phyloP scores from a whole-genome alignment of 2,797 vertebrate genomes.

The Delichon dasypus region DNA sequence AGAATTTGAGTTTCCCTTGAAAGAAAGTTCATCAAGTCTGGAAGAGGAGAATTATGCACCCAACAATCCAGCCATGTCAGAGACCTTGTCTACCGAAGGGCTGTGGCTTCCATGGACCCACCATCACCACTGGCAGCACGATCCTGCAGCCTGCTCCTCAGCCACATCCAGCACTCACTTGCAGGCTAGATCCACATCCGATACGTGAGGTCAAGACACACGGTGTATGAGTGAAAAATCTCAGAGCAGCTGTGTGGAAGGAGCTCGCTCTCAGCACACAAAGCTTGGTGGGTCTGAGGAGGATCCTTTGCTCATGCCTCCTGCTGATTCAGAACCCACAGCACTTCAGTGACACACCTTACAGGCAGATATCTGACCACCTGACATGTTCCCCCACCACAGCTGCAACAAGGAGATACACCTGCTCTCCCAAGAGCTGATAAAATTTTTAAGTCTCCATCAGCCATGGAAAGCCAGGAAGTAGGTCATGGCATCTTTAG shows the following conservation, averaged over 20 bases:
- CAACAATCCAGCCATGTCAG: neutral
- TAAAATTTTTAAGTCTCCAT: neutral
- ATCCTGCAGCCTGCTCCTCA: neutral
- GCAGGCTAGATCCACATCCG: neutral
- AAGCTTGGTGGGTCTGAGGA: neutral
- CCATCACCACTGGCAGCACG: neutral
- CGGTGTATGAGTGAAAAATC: accelerated
- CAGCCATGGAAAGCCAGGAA: neutral
- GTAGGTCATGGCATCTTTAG: neutral
- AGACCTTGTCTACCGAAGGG: neutral
- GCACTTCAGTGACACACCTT: neutral
- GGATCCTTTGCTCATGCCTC: neutral
- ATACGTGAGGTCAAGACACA: accelerated
- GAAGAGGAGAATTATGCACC: neutral
- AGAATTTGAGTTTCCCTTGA: neutral
- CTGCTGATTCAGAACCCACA: neutral
- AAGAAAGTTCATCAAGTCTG: neutral
- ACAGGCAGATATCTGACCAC: neutral
- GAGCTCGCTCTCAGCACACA: neutral
- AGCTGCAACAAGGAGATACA: neutral
- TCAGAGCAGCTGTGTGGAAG: neutral
- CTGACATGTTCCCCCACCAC: neutral
- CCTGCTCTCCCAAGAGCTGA: neutral
- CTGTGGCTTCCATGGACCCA: neutral
- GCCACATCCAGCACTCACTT: neutral